These are phyloP conservation scores for Coptotermes formosanus DNA, from an alignment of 1,140 invertebrate genomes.

Conservation along the genomic window DNA sequence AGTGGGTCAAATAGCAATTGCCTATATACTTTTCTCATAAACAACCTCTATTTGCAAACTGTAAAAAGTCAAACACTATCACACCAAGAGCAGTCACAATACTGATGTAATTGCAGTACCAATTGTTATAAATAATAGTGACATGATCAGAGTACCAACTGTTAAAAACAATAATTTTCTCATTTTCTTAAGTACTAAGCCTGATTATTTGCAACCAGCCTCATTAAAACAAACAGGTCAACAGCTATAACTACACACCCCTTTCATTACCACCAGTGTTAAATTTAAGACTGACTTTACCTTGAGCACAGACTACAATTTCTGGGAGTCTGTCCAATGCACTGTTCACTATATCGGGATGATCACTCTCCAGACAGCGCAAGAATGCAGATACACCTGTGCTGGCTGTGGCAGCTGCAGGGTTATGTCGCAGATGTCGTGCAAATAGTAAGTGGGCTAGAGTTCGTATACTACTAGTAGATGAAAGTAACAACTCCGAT, in stretches of 20 bases:
- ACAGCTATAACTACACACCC: not conserved
- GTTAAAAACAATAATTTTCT: not conserved
- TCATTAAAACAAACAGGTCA: not conserved
- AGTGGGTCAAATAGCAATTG: too few relatives aligned
- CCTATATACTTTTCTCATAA: too few relatives aligned
- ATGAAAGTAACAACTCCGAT: constrained; percentile 59
- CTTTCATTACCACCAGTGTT: not conserved
- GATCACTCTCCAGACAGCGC: constrained; percentile 73
- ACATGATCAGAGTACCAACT: not conserved
- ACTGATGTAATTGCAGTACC: too few relatives aligned
- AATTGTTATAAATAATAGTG: not conserved
- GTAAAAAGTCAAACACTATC: too few relatives aligned
- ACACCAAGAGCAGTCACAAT: too few relatives aligned
- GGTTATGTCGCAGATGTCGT: constrained; percentile 65
- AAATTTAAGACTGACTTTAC: constrained; percentile 43
- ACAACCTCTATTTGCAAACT: too few relatives aligned
- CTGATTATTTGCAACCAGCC: not conserved
- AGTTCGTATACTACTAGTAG: constrained; percentile 61
- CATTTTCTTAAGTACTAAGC: not conserved
- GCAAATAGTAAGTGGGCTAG: constrained; percentile 65
- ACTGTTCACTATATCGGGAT: constrained; percentile 73
- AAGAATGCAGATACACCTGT: constrained; percentile 66
- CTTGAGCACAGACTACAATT: constrained; percentile 76
- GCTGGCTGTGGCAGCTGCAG: constrained; percentile 46
- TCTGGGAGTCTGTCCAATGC: constrained; percentile 82